Evolutionary conservation across 2,888 invertebrate genomes (phyloP), one percentile per base, ranked within the genome.

Genomic region (Drosophila phalerata): DNA sequence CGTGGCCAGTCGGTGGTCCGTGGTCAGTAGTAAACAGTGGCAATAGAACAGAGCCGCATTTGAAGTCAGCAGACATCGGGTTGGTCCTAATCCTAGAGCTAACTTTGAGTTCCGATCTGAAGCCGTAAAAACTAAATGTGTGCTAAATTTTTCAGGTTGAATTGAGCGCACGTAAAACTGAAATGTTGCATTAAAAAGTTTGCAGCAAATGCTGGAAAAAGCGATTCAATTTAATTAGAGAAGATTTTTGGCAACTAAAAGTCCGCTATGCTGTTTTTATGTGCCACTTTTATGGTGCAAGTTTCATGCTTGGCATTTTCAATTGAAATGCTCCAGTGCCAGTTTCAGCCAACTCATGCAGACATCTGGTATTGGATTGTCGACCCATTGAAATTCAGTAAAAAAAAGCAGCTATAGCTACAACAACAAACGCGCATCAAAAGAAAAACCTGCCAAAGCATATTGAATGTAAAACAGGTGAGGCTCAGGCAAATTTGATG

Each of bases 161-260:
- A 56, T 61, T 60, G 62, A 78, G 73, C 69, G 62, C 69, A 75
- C 79, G 81, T 84, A 69, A 69, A 77, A 68, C 81, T 77, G 51
- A 71, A 87, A 80, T 85, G 87, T 80, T 61, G 74, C 76, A 87
- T 85, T 85, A 80, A 82, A 85, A 87, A 87, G 70, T 82, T 87
- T 79, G 38, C 65, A 68, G 68, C 49, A 32, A 52, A 68, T 71
- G 72, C 22, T 22, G 22, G 65, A 78, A 73, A 77, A 71, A 65
- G 71, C 75, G 69, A 81, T 85, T 85, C 77, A 76, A 85, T 85
- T 85, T 87, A 85, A 85, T 85, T 87, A 85, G 82, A 75, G 76
- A 57, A 77, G 66, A 80, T 75, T 83, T 79, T 63, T 45, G 69
- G 75, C 63, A 75, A 73, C 77, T 69, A 55, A 79, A 77, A 77